Evolutionary conservation across 37 sponge, comb jelly and placozoan genomes (phyloP).

Genomic region (Beroe forskalii): DNA sequence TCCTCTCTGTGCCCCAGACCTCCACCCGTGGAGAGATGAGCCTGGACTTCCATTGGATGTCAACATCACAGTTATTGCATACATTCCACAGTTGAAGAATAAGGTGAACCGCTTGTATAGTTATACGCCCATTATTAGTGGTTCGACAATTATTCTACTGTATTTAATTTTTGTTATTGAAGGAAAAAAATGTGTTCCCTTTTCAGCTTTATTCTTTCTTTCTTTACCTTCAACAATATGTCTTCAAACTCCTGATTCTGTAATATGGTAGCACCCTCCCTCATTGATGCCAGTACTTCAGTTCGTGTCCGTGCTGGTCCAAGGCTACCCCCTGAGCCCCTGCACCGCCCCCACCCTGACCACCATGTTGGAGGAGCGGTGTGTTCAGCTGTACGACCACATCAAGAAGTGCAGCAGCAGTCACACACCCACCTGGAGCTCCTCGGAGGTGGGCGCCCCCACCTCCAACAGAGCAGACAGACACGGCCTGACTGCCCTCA

Average conservation of each 20-base stretch:
- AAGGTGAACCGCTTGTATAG: conserved; percentile 28
- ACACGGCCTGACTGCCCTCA: conserved; percentile 10
- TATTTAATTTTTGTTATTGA: too few species aligned
- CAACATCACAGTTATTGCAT: conserved; percentile 31
- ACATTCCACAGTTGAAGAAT: conserved; percentile 56
- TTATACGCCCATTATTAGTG: background rate
- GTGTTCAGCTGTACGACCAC: conserved; percentile 8
- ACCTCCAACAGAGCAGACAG: background rate
- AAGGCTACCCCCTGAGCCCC: conserved; percentile 32
- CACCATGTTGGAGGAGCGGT: background rate
- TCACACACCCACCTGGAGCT: background rate
- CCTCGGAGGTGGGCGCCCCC: background rate
- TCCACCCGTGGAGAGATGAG: conserved; percentile 56
- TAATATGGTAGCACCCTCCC: too few species aligned
- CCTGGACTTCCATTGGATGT: background rate
- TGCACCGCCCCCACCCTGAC: background rate
- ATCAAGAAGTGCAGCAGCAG: conserved; percentile 3
- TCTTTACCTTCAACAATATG: too few species aligned
- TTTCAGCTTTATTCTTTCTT: too few species aligned
- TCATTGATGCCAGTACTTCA: background rate
- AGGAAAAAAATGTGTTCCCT: too few species aligned
- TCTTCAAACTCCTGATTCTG: too few species aligned
- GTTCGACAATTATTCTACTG: background rate
- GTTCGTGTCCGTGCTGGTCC: conserved; percentile 43
- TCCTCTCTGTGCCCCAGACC: background rate